phyloP scores from a whole-genome alignment of 2,888 invertebrate species.

The Candidula unifasciata region DNA sequence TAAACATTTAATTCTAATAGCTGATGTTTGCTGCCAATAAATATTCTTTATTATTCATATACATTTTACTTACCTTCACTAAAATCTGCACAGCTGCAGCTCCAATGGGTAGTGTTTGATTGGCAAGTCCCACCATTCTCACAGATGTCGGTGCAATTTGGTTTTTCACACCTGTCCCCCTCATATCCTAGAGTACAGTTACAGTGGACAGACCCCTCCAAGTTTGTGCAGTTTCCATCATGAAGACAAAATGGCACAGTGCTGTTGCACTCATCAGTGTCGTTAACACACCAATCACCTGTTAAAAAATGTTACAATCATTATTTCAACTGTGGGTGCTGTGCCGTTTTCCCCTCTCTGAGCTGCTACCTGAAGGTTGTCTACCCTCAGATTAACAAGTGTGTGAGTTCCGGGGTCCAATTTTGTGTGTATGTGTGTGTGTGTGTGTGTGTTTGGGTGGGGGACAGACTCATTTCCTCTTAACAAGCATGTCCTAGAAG shows the following conservation, averaged over 20 bases:
- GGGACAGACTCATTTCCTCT: no score
- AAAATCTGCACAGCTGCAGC: slow-evolving; percentile 59
- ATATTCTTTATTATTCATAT: no score
- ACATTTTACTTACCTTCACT: slow-evolving; percentile 66
- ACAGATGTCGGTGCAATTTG: slow-evolving; percentile 64
- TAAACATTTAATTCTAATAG: no score
- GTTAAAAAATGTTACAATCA: neutral
- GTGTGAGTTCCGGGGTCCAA: no score
- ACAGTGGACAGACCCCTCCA: slow-evolving; percentile 67
- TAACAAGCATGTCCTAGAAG: no score
- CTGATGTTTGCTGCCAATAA: no score
- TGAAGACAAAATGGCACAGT: slow-evolving; percentile 77
- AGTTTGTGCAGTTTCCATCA: slow-evolving; percentile 80
- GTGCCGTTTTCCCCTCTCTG: no score
- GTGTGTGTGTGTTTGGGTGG: no score
- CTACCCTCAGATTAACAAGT: no score
- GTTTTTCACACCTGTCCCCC: slow-evolving; percentile 62
- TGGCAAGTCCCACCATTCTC: slow-evolving; percentile 60
- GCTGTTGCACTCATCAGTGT: slow-evolving; percentile 56
- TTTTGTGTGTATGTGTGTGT: no score
- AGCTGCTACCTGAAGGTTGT: no score
- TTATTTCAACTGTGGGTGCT: no score
- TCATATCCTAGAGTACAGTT: slow-evolving; percentile 66
- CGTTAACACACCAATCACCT: slow-evolving; percentile 85
- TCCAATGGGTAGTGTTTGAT: slow-evolving; percentile 54